phyloP scores from a whole-genome alignment of 1,140 invertebrate genomes.

The Aphaenogaster floridana region DNA sequence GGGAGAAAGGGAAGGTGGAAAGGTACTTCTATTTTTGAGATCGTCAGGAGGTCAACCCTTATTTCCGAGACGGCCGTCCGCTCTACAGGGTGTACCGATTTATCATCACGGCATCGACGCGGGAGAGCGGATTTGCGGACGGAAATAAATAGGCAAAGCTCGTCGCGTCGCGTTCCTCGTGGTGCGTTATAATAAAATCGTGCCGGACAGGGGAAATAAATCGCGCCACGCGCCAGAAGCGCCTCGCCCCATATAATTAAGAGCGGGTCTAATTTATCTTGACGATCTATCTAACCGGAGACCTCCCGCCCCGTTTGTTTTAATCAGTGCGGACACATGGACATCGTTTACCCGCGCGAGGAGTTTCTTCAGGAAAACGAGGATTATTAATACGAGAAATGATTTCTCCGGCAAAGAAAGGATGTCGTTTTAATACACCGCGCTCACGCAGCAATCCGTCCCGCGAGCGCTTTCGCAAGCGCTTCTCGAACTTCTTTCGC shows the following conservation, averaged over 20 bases:
- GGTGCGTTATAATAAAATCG: constrained; percentile 1
- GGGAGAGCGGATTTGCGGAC: neutral
- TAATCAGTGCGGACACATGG: neutral
- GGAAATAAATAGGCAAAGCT: constrained; percentile 33
- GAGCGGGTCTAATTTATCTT: neutral
- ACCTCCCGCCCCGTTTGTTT: neutral
- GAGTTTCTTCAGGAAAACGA: neutral
- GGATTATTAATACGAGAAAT: neutral
- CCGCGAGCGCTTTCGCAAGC: neutral
- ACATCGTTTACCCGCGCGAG: neutral
- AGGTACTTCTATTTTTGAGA: constrained; percentile 33
- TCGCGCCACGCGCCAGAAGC: neutral
- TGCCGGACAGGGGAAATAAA: neutral
- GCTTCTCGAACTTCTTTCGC: neutral
- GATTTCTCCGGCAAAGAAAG: neutral
- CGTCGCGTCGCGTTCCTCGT: neutral
- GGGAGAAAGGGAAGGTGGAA: neutral
- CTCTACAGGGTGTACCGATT: constrained; percentile 11
- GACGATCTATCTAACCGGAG: neutral
- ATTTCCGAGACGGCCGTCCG: neutral
- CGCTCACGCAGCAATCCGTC: neutral
- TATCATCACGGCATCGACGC: neutral
- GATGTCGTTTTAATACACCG: neutral
- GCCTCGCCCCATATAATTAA: neutral
- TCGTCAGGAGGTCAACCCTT: constrained; percentile 22